phyloP scores from a whole-genome alignment of 2,888 invertebrate species.

The Drosophila affinis region DNA sequence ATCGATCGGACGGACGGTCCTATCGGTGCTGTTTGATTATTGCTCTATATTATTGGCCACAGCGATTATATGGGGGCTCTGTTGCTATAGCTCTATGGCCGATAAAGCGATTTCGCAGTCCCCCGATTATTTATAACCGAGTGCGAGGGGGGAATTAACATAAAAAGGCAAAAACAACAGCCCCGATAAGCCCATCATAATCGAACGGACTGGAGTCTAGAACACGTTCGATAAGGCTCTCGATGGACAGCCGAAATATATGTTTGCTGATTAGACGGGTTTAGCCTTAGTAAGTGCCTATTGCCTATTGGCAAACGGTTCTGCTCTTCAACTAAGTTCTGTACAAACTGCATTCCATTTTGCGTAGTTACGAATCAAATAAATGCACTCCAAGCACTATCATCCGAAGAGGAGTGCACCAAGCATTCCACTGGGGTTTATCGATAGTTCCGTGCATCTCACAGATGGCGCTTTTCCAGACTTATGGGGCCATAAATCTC shows the following conservation, averaged over 20 bases:
- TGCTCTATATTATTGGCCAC: slow-evolving; percentile 61
- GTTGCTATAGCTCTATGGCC: slow-evolving; percentile 59
- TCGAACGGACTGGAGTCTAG: slow-evolving; percentile 30
- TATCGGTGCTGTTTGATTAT: slow-evolving; percentile 52
- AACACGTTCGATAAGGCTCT: slow-evolving; percentile 37
- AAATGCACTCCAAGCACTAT: background rate
- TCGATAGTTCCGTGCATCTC: slow-evolving; percentile 17
- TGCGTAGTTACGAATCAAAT: background rate
- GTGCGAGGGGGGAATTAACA: slow-evolving; percentile 40
- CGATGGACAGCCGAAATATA: slow-evolving; percentile 25
- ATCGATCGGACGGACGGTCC: slow-evolving; percentile 40
- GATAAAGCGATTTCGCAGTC: slow-evolving; percentile 62
- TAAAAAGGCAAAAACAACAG: slow-evolving; percentile 45
- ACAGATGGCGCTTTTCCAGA: slow-evolving; percentile 6
- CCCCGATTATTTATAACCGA: slow-evolving; percentile 64
- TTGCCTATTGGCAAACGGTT: background rate
- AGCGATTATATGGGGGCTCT: slow-evolving; percentile 57
- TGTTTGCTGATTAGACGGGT: slow-evolving; percentile 21
- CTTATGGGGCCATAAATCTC: slow-evolving; percentile 17
- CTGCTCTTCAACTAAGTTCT: background rate
- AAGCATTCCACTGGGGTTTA: background rate
- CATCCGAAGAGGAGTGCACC: background rate
- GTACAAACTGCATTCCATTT: background rate
- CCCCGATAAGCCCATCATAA: slow-evolving; percentile 57
- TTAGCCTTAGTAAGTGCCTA: background rate